phyloP scores from a whole-genome alignment of 2,113 vertebrate genomes.

The Neoarius graeffei region DNA sequence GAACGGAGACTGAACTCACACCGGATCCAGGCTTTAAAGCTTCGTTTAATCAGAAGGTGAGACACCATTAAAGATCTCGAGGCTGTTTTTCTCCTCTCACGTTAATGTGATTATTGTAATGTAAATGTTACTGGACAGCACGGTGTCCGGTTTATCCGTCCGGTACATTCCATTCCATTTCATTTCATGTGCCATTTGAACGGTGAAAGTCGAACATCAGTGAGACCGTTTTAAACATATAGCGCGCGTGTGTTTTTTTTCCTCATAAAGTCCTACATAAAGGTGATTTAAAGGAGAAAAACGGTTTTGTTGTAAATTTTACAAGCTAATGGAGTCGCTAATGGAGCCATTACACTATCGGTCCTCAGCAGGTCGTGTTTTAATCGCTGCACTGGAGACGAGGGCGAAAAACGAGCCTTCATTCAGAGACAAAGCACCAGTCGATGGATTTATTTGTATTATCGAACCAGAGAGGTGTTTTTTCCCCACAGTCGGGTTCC shows the following conservation, averaged over 20 bases:
- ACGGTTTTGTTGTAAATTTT: neutral
- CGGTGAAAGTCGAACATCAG: neutral
- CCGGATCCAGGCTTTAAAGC: neutral
- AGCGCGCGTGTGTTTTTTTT: no score
- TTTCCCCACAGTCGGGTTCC: neutral
- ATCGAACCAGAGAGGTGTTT: neutral
- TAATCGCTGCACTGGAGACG: constrained; percentile 1
- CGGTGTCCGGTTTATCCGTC: neutral
- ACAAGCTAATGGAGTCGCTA: neutral
- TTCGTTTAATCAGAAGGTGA: neutral
- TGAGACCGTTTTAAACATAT: neutral
- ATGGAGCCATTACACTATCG: neutral
- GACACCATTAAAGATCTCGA: neutral
- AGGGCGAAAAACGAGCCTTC: no score
- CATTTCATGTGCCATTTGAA: neutral
- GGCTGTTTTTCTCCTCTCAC: neutral
- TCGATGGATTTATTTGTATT: neutral
- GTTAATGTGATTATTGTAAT: neutral
- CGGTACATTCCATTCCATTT: neutral
- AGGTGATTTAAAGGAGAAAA: neutral
- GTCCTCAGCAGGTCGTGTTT: neutral
- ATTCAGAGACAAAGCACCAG: neutral
- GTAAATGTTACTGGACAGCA: no score
- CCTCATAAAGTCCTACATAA: neutral
- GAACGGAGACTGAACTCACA: no score